A percentile compares a stretch with the other conserved stretches of the same genome.
phyloP scores from a whole-genome alignment of 1,140 invertebrate species.

The Conus betulinus region DNA sequence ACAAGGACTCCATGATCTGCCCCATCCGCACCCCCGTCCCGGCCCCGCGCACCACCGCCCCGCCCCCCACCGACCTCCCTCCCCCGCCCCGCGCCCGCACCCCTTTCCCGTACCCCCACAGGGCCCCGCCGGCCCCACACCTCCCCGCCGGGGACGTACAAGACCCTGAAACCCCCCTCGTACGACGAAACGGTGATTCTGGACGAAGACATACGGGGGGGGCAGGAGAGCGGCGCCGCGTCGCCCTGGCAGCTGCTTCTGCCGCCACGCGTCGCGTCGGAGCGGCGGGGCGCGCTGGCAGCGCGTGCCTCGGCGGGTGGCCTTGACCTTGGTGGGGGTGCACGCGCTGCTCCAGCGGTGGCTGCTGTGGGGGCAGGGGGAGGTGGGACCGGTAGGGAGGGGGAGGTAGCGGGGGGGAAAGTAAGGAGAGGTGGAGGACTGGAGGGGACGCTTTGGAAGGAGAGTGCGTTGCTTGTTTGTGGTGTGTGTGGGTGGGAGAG shows the following conservation, averaged over 20 bases:
- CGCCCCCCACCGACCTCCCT: neutral
- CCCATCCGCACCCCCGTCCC: slow-evolving; percentile 39
- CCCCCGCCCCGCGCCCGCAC: neutral
- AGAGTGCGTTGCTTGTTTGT: too few relatives aligned
- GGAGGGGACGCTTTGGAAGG: neutral
- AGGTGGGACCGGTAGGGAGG: neutral
- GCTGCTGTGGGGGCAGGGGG: neutral
- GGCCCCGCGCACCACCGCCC: neutral
- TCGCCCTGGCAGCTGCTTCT: neutral
- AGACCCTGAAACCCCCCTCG: slow-evolving; percentile 23
- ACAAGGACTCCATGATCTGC: slow-evolving; percentile 55
- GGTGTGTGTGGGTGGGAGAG: too few relatives aligned
- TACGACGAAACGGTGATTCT: slow-evolving; percentile 39
- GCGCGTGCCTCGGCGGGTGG: neutral
- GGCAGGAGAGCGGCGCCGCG: slow-evolving; percentile 2
- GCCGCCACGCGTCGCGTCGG: neutral
- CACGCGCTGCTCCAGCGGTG: slow-evolving; percentile 15
- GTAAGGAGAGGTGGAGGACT: neutral
- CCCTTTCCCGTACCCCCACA: neutral
- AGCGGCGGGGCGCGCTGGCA: neutral
- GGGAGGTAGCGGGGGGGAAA: neutral
- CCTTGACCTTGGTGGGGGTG: slow-evolving; percentile 14
- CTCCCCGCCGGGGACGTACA: neutral
- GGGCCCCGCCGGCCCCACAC: neutral
- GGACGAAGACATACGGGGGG: slow-evolving; percentile 38